Evolutionary conservation across 1,140 invertebrate species (phyloP), one percentile per base, ranked within the genome.

Genomic region (Pogonomyrmex californicus): DNA sequence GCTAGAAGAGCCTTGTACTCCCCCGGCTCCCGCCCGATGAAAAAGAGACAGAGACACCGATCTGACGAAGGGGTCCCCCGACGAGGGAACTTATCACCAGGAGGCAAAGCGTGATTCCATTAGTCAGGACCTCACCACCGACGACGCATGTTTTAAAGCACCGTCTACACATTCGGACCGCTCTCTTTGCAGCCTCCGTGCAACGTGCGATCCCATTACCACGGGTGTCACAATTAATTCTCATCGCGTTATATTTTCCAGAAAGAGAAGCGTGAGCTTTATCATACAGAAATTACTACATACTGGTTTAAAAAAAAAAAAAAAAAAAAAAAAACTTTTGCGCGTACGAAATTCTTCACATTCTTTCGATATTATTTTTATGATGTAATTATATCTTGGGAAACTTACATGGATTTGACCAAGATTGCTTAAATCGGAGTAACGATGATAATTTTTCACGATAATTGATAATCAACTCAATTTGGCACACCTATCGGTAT

Each of bases 51-150:
- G 51, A 41, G 51, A 66, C 63, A 76, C 23, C 14, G 23, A 9
- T 12, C 10, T 23, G 58, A 30, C n/a, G 33, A 87, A 56, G 82
- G 71, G 44, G 71, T 86, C 60, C 36, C 60, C 51, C 44, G 63
- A 41, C 70, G 75, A 87, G 70, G 71, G 70, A 91, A 92, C 91
- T 91, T 91, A 93, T 91, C 94, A 93, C 93, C 92, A 82, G 93
- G 92, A 94, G 93, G 92, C 92, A 82, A 90, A 90, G 87, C 91
- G 91, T 91, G 92, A 93, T 94, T 94, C 93, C 94, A 94, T 94
- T 94, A 93, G 93, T 94, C 94, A 94, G 91, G 85, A 91, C 90
- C 90, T 92, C 92, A 92, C 91, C 91, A 90, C 92, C 86, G 81
- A 78, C 83, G 49, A 81, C 79, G 87, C 86, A 79, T 71, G 77